phyloP scores from a whole-genome alignment of 2,113 vertebrate genomes.

The Gobiocypris rarus region DNA sequence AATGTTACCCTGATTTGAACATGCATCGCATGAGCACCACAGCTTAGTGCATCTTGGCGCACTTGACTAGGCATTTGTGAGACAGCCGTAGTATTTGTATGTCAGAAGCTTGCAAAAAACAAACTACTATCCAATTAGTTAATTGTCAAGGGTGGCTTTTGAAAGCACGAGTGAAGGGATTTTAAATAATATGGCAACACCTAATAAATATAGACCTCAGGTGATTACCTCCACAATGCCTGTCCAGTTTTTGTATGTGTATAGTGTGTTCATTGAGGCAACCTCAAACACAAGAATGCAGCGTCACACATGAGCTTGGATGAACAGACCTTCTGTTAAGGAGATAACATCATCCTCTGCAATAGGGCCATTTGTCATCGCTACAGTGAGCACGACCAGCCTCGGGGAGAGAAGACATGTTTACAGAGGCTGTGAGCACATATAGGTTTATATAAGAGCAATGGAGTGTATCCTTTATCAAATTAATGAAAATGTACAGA shows the following conservation, averaged over 20 bases:
- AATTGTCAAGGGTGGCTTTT: too few relatives aligned
- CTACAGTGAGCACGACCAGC: constrained; percentile 30
- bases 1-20: too few relatives aligned
- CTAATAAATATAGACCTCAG: too few relatives aligned
- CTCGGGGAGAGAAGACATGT: not conserved
- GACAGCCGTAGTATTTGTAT: too few relatives aligned
- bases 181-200: not conserved
- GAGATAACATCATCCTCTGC: constrained; percentile 55
- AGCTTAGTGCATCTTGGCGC: too few relatives aligned
- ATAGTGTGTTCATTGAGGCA: not conserved
- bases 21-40: too few relatives aligned
- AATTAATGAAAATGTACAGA: not conserved
- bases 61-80: too few relatives aligned
- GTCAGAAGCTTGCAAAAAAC: too few relatives aligned
- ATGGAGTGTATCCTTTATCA: constrained; percentile 5
- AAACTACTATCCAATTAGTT: too few relatives aligned
- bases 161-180: too few relatives aligned
- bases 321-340: constrained; percentile 4
- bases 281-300: not conserved
- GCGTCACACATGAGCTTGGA: not conserved
- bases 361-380: constrained; percentile 52
- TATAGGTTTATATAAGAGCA: not conserved
- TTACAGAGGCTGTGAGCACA: not conserved
- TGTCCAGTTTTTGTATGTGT: not conserved
- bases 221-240: too few relatives aligned